A percentile compares a stretch with the other conserved stretches of the same genome.
These are phyloP conservation scores for Buceros bicornis DNA, from an alignment of 2,797 vertebrate genomes.

Conservation along the genomic window DNA sequence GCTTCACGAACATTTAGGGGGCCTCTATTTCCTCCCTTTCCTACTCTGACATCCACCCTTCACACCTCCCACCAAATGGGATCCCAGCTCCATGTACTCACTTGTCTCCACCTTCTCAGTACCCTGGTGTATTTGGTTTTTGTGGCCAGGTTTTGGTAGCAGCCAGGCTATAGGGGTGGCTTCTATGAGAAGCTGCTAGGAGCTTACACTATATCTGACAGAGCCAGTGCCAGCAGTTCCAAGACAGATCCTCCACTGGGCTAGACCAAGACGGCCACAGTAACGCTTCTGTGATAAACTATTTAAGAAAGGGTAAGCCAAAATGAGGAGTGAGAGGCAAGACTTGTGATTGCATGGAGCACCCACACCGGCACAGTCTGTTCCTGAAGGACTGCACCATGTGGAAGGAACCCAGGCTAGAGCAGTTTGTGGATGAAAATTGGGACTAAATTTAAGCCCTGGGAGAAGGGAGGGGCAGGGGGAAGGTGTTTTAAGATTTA, in stretches of 20 bases:
- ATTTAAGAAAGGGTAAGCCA: not conserved
- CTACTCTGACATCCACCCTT: not conserved
- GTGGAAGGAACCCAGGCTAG: not conserved
- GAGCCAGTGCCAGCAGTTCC: not conserved
- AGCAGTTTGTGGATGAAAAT: not conserved
- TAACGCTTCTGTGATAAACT: not conserved
- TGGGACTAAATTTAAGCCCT: not conserved
- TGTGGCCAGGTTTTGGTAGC: not conserved
- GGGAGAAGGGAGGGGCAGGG: too few relatives aligned
- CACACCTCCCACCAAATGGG: not conserved
- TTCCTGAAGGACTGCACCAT: not conserved
- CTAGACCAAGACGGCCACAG: rapidly evolving
- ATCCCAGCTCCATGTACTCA: not conserved
- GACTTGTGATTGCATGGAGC: not conserved
- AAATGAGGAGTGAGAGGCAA: not conserved
- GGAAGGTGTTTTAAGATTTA: not conserved
- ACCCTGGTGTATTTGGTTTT: not conserved
- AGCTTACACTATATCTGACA: not conserved
- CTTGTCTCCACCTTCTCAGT: not conserved
- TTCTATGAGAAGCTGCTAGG: not conserved
- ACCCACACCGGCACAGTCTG: not conserved
- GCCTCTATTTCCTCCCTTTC: rapidly evolving
- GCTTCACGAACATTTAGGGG: rapidly evolving
- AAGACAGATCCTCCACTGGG: rapidly evolving
- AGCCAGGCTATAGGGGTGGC: not conserved